Evolutionary conservation across 1,140 invertebrate species (phyloP).

Genomic region (Paralvinella palmiformis): DNA sequence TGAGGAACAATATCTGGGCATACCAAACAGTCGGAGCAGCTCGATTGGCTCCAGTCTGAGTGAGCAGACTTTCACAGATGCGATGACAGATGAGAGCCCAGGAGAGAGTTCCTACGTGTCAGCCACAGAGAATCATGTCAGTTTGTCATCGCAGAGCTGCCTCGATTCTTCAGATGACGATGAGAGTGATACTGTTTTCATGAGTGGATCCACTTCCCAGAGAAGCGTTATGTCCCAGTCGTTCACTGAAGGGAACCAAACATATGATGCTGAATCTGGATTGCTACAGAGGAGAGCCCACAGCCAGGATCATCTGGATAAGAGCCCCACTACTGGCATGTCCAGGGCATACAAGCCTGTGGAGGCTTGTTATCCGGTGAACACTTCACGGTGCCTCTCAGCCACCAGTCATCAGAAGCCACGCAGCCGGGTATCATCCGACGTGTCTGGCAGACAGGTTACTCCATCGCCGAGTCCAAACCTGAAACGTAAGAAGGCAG

Average conservation of each 20-base stretch:
- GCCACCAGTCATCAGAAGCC: neutral
- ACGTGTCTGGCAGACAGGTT: neutral
- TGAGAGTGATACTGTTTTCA: neutral
- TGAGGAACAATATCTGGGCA: neutral
- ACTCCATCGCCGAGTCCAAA: neutral
- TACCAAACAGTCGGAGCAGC: slow-evolving; percentile 1
- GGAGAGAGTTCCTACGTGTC: neutral
- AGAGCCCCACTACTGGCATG: no score
- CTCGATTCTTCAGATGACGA: no score
- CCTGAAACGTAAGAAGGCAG: neutral
- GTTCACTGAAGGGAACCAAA: neutral
- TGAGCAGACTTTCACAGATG: slow-evolving; percentile 2
- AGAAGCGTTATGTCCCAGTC: no score
- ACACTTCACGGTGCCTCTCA: neutral
- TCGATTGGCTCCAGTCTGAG: neutral
- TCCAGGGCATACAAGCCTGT: slow-evolving; percentile 7
- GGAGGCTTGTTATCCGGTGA: neutral
- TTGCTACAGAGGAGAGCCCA: neutral
- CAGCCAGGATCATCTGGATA: neutral
- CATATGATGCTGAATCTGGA: neutral
- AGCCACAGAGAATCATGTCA: neutral
- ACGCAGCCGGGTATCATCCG: neutral
- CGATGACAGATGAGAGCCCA: neutral
- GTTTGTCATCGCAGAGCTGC: no score
- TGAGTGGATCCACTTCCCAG: neutral